These are phyloP conservation scores for Hydrolagus affinis DNA, from an alignment of 2,113 vertebrate species.

Conservation along the genomic window DNA sequence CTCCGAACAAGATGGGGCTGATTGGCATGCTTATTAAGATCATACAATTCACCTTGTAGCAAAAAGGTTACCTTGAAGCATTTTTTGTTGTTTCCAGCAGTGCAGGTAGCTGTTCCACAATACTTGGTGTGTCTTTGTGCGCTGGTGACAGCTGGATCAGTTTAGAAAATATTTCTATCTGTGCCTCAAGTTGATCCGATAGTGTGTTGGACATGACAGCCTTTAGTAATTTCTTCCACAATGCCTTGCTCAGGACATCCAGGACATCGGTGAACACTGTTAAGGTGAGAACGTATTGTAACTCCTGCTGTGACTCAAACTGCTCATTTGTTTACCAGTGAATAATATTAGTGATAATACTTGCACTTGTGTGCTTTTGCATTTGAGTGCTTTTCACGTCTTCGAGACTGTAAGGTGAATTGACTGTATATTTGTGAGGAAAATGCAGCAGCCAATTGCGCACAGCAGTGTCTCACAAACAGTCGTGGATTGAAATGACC, in stretches of 20 bases:
- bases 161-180: constrained; percentile 53
- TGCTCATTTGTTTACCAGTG: not conserved
- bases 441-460: too few relatives aligned
- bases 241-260: constrained; percentile 53
- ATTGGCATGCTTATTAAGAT: too few relatives aligned
- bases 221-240: constrained; percentile 58
- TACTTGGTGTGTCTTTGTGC: constrained; percentile 42
- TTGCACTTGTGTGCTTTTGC: too few relatives aligned
- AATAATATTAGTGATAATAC: too few relatives aligned
- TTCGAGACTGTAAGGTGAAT: too few relatives aligned
- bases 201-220: constrained; percentile 42
- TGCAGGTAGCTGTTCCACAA: constrained; percentile 55
- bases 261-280: constrained; percentile 59
- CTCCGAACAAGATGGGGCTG: too few relatives aligned
- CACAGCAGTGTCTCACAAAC: too few relatives aligned
- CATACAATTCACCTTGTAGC: too few relatives aligned
- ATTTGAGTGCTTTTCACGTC: too few relatives aligned
- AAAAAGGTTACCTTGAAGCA: constrained; percentile 57
- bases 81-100: constrained; percentile 51
- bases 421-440: too few relatives aligned
- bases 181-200: not conserved
- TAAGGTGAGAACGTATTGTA: not conserved
- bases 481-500: too few relatives aligned
- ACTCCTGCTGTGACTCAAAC: not conserved
- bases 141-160: constrained; percentile 56